A percentile compares a stretch with the other conserved stretches of the same genome.
Conservation (phyloP, 2,888 invertebrate genomes). For the Pristionchus arcanus region DNA sequence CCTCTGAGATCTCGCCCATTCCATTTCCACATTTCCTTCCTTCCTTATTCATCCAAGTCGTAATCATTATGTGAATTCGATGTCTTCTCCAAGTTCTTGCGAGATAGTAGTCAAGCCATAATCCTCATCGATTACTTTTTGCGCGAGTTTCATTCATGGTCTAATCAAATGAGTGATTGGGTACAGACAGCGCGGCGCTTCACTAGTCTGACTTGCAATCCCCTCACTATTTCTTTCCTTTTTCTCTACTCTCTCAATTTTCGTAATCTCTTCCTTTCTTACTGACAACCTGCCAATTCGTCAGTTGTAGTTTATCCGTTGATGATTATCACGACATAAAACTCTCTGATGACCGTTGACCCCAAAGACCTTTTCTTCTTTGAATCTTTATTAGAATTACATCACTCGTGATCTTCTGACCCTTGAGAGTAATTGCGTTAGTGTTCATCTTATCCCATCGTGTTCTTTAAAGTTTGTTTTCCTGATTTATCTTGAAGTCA, state of each 20-base stretch:
- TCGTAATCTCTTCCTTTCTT: not conserved
- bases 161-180: conserved; percentile 39
- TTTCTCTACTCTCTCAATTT: not conserved
- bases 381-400: not conserved
- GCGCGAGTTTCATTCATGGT: not conserved
- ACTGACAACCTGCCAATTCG: conserved; percentile 46
- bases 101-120: not conserved
- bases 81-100: not conserved
- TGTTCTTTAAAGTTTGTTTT: not conserved
- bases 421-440: conserved; percentile 10
- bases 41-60: conserved; percentile 26
- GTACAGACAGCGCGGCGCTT: conserved; percentile 25
- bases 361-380: not conserved
- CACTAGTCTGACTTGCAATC: not conserved
- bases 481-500: not conserved
- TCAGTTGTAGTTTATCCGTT: conserved; percentile 35
- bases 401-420: not conserved
- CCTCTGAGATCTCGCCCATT: conserved; percentile 14
- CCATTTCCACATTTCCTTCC: not conserved
- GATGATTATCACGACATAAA: not conserved
- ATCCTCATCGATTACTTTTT: not conserved
- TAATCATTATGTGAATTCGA: not conserved
- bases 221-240: not conserved
- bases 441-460: not conserved
- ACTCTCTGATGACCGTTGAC: not conserved